These are phyloP conservation scores for Anticlea derivata DNA, from an alignment of 2,888 invertebrate species.

Conservation along the genomic window DNA sequence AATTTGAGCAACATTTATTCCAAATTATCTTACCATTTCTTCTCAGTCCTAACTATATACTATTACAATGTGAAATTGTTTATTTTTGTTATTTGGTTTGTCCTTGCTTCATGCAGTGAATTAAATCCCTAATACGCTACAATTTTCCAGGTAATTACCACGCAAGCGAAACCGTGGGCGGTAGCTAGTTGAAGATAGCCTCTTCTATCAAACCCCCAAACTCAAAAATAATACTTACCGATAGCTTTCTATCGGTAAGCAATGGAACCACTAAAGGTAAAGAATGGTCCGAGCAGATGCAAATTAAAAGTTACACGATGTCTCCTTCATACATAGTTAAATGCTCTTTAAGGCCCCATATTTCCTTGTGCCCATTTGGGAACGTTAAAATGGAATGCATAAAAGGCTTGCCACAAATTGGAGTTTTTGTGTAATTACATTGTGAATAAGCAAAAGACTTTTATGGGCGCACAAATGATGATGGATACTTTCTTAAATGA, in stretches of 20 bases:
- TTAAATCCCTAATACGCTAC: no score
- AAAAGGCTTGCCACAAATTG: constrained; percentile 71
- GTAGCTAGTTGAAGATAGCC: no score
- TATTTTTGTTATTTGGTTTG: no score
- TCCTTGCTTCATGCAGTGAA: no score
- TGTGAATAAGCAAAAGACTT: constrained; percentile 62
- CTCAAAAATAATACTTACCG: constrained; percentile 10
- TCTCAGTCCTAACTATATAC: no score
- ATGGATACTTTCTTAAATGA: constrained; percentile 37
- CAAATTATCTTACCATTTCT: no score
- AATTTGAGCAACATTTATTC: no score
- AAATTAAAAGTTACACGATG: constrained; percentile 79
- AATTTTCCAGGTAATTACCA: no score
- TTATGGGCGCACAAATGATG: constrained; percentile 48
- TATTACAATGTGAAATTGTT: no score
- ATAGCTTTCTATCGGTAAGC: background rate
- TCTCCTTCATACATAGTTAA: constrained; percentile 81
- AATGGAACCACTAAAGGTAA: constrained; percentile 64
- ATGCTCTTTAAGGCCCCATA: constrained; percentile 74
- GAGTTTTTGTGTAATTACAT: constrained; percentile 70
- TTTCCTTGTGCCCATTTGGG: constrained; percentile 71
- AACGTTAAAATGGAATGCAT: constrained; percentile 72
- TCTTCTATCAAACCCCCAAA: no score
- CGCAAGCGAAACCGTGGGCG: no score
- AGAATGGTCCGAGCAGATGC: constrained; percentile 57